Percentiles rank a stretch among this genome's conserved stretches.
These are phyloP conservation scores for Callipepla squamata DNA, from an alignment of 2,113 vertebrate genomes.

Conservation along the genomic window DNA sequence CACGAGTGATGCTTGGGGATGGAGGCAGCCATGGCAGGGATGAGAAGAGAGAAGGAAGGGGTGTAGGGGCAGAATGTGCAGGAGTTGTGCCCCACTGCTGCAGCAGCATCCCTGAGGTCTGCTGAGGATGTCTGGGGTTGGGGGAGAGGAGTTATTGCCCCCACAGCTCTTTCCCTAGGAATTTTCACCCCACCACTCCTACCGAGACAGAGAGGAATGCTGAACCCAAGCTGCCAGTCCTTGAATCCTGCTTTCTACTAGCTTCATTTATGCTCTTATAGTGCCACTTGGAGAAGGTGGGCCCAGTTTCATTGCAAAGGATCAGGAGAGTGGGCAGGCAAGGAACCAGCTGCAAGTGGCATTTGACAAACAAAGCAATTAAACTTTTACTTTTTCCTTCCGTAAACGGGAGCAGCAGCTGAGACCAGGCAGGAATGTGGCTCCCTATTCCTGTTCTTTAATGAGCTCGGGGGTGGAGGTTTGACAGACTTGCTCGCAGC, in stretches of 20 bases:
- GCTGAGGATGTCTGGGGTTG: neutral
- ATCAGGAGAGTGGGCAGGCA: neutral
- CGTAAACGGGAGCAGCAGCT: neutral
- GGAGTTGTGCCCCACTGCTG: neutral
- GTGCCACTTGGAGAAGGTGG: neutral
- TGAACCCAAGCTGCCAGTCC: neutral
- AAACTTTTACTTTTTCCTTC: slow-evolving; percentile 48
- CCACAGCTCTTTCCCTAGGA: neutral
- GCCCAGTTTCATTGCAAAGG: rapidly evolving
- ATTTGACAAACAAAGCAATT: slow-evolving; percentile 15
- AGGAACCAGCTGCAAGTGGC: neutral
- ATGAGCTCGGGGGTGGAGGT: slow-evolving; percentile 21
- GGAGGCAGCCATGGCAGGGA: neutral
- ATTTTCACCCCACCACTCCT: neutral
- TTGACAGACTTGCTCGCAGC: slow-evolving; percentile 4
- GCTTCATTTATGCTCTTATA: neutral
- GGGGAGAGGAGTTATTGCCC: neutral
- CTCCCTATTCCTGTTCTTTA: slow-evolving; percentile 26
- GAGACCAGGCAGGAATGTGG: slow-evolving; percentile 31
- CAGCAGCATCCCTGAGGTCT: neutral
- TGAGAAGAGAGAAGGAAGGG: neutral
- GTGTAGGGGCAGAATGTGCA: neutral
- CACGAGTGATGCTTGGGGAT: neutral
- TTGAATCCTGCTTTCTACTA: neutral
- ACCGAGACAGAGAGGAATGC: neutral